phyloP scores from a whole-genome alignment of 2,797 vertebrate genomes.

The Balearica regulorum region DNA sequence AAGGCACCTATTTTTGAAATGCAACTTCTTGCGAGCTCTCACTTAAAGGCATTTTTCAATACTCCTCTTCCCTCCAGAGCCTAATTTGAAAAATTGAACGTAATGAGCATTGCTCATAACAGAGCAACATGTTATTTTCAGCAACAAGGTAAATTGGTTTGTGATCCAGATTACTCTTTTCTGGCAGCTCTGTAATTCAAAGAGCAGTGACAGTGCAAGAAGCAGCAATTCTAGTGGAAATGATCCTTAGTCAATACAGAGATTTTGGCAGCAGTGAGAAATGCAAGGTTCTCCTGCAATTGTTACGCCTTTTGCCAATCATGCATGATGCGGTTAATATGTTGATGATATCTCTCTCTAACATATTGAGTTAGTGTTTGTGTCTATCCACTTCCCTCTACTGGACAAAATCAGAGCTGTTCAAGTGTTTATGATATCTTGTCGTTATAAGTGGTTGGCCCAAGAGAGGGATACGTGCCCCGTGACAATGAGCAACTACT shows the following conservation, averaged over 20 bases:
- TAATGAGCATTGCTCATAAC: neutral
- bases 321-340: constrained; percentile 33
- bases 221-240: neutral
- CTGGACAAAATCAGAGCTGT: constrained; percentile 65
- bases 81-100: neutral
- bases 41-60: neutral
- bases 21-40: neutral
- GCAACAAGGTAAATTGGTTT: neutral
- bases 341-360: constrained; percentile 37
- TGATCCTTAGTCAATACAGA: neutral
- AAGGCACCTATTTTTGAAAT: neutral
- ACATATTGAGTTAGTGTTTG: constrained; percentile 49
- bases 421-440: constrained; percentile 58
- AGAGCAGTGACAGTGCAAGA: neutral
- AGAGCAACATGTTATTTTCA: neutral
- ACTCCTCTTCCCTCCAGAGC: neutral
- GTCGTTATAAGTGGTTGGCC: constrained; percentile 38
- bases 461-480: constrained; percentile 42
- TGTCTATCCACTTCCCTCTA: constrained; percentile 64
- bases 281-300: neutral
- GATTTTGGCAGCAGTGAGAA: neutral
- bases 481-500: constrained; percentile 49
- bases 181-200: neutral
- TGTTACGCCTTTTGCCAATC: neutral
- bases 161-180: neutral